Conservation (phyloP, 2,797 vertebrate genomes). For the Alcedo quadribrachys region DNA sequence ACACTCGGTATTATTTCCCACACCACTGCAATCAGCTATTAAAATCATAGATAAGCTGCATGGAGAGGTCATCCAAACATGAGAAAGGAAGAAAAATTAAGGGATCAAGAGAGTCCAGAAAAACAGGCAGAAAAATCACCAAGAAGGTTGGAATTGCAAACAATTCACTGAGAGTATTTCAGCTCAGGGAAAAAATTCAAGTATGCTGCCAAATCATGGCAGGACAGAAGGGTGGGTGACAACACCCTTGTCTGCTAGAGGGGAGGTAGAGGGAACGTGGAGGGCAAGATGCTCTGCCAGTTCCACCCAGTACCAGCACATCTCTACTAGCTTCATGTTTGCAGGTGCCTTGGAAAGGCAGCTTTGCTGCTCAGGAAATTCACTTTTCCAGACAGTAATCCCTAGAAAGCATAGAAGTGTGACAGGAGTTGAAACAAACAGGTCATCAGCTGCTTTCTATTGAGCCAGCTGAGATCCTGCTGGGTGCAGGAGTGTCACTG, state of each 20-base stretch:
- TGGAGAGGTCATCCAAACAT: not conserved
- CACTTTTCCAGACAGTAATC: not conserved
- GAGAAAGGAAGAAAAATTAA: not conserved
- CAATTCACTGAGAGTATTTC: not conserved
- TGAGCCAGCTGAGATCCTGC: not conserved
- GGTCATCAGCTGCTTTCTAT: not conserved
- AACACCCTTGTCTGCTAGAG: accelerated
- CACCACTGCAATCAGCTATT: not conserved
- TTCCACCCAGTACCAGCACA: not conserved
- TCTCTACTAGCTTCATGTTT: not conserved
- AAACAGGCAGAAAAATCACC: not conserved
- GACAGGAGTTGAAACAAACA: not conserved
- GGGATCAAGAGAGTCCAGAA: not conserved
- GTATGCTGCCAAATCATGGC: not conserved
- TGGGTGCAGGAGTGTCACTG: not conserved
- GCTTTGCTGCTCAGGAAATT: not conserved
- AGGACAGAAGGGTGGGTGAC: not conserved
- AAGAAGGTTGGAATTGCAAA: not conserved
- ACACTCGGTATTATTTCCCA: not conserved
- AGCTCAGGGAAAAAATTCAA: not conserved
- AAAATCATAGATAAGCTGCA: not conserved
- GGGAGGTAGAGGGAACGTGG: accelerated
- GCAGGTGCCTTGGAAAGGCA: not conserved
- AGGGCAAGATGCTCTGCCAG: accelerated
- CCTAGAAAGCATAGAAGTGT: not conserved